These are phyloP conservation scores for Pogonognathellus flavescens DNA, from an alignment of 1,140 invertebrate species.

Conservation along the genomic window DNA sequence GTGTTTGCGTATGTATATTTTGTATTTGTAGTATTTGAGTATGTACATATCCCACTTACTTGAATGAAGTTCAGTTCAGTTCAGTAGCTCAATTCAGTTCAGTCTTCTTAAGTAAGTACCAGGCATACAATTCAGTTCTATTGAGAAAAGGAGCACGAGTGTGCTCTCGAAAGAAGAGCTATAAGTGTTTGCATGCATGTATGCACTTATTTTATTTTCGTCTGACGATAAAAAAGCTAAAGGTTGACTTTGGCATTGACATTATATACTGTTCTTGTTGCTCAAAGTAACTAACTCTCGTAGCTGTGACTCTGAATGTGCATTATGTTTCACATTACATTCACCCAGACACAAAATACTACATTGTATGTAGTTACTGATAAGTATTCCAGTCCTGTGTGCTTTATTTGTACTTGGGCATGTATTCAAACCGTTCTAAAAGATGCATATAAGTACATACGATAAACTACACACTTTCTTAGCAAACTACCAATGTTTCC, in stretches of 20 bases:
- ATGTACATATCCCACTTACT: neutral
- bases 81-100: slow-evolving; percentile 1
- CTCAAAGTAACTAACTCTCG: slow-evolving; percentile 20
- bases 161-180: slow-evolving; percentile 28
- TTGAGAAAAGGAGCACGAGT: slow-evolving; percentile 43
- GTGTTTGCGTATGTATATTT: too few species aligned
- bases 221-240: slow-evolving; percentile 51
- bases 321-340: slow-evolving; percentile 39
- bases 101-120: slow-evolving; percentile 25
- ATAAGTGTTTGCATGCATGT: slow-evolving; percentile 50
- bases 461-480: too few species aligned
- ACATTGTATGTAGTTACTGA: slow-evolving; percentile 5
- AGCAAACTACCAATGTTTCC: too few species aligned
- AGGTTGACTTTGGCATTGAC: slow-evolving; percentile 53
- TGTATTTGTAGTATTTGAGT: too few species aligned
- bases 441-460: too few species aligned
- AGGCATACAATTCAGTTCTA: neutral
- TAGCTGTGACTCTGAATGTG: slow-evolving; percentile 21
- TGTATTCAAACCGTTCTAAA: too few species aligned
- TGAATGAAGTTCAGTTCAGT: slow-evolving; percentile 33
- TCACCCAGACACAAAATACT: slow-evolving; percentile 10
- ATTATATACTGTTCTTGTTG: slow-evolving; percentile 37
- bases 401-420: slow-evolving; percentile 5
- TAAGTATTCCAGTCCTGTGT: neutral
- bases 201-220: slow-evolving; percentile 54